Evolutionary conservation across 2,113 vertebrate genomes (phyloP).

Genomic region (Sturnira hondurensis): DNA sequence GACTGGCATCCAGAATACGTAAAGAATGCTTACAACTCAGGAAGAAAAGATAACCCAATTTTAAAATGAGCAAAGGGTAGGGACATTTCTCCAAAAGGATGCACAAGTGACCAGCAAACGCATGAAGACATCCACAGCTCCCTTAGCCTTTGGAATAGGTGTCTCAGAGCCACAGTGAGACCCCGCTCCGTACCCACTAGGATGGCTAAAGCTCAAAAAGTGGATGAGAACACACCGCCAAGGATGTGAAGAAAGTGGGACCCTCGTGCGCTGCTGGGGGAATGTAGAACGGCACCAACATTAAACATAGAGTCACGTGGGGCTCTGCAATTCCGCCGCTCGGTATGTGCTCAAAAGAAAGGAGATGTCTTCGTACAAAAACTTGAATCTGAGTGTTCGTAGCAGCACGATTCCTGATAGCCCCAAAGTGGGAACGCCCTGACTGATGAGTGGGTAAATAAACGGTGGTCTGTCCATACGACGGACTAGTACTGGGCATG

Average conservation of each 20-base stretch:
- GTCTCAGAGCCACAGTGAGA: neutral
- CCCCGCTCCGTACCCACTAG: neutral
- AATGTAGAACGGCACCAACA: neutral
- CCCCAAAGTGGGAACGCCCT: neutral
- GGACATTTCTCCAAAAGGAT: neutral
- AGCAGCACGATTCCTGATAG: neutral
- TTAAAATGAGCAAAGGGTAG: neutral
- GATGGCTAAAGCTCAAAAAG: neutral
- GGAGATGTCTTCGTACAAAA: neutral
- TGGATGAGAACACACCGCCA: neutral
- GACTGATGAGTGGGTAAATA: neutral
- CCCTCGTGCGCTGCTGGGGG: neutral
- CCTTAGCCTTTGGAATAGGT: neutral
- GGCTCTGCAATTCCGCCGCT: neutral
- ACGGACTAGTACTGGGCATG: neutral
- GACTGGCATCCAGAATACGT: neutral
- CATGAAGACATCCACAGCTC: neutral
- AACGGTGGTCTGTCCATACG: neutral
- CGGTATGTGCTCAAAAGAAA: neutral
- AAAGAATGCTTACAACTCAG: neutral
- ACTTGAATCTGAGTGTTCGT: neutral
- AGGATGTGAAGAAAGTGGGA: neutral
- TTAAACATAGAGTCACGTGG: neutral
- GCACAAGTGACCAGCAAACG: neutral
- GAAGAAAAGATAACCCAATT: neutral